These are phyloP conservation scores for Hydra vulgaris DNA, from an alignment of 30 jellyfish, hydroid and myxozoan genomes.

Conservation along the genomic window DNA sequence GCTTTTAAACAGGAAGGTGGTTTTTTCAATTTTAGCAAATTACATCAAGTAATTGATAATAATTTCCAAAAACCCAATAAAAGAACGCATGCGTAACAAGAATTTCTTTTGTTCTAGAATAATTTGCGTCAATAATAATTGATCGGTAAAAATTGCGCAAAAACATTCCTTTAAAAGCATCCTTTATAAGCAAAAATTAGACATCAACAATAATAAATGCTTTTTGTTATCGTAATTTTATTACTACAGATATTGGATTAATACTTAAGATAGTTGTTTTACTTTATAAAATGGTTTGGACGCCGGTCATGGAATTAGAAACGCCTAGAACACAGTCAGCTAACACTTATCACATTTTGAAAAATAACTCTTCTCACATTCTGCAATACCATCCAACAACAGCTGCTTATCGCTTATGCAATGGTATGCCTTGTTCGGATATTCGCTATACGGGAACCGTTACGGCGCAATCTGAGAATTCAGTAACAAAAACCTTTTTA, in stretches of 20 bases:
- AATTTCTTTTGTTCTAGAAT: background rate
- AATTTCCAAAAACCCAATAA: background rate
- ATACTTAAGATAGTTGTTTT: background rate
- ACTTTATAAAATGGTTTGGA: slow-evolving; percentile 10
- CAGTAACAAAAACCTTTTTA: background rate
- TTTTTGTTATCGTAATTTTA: background rate
- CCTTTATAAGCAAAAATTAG: background rate
- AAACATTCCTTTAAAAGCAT: background rate
- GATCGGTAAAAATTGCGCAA: background rate
- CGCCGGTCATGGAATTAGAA: background rate
- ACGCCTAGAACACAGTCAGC: background rate
- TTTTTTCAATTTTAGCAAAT: background rate
- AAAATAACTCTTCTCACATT: background rate
- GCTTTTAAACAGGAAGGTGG: background rate
- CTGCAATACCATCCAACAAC: background rate
- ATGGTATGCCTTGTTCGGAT: background rate
- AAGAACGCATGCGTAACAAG: slow-evolving; percentile 2
- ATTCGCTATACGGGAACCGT: background rate
- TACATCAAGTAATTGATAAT: background rate
- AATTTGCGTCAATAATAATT: background rate
- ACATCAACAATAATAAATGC: background rate
- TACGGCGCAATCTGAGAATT: background rate
- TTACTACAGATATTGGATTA: background rate
- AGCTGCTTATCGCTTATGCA: background rate
- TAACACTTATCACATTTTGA: background rate